A percentile compares a stretch with the other conserved stretches of the same genome.
These are phyloP conservation scores for Bombus waltoni DNA, from an alignment of 1,140 invertebrate genomes.

Conservation along the genomic window DNA sequence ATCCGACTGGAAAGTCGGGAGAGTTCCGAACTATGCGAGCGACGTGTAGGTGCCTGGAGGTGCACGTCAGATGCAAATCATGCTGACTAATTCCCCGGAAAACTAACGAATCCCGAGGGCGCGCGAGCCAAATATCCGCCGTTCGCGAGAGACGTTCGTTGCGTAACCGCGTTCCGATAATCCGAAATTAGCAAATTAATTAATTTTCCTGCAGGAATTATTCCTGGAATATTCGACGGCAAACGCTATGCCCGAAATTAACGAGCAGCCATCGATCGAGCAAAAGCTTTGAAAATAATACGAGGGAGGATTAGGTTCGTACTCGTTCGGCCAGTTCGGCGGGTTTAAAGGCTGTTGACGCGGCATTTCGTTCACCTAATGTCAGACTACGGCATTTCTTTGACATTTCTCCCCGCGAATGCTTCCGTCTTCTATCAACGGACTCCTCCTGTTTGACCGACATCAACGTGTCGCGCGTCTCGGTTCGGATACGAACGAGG, in stretches of 20 bases:
- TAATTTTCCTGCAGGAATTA: constrained; percentile 54
- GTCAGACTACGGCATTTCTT: constrained; percentile 65
- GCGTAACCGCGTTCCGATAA: constrained; percentile 59
- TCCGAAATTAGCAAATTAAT: constrained; percentile 67
- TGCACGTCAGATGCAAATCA: constrained; percentile 82
- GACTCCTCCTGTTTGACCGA: background rate
- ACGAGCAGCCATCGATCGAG: constrained; percentile 20
- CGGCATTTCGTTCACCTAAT: constrained; percentile 66
- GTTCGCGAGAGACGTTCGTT: constrained; percentile 43
- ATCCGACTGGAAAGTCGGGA: constrained; percentile 56
- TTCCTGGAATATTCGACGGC: constrained; percentile 26
- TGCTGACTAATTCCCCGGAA: constrained; percentile 80
- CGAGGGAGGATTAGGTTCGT: too few relatives aligned
- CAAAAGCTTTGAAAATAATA: constrained; percentile 15
- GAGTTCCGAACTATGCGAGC: constrained; percentile 77
- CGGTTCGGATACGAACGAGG: background rate
- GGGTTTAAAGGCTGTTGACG: constrained; percentile 18
- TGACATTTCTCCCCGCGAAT: constrained; percentile 60
- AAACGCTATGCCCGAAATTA: constrained; percentile 13
- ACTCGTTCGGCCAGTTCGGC: background rate
- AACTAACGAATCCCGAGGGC: constrained; percentile 73
- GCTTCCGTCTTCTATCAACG: constrained; percentile 6
- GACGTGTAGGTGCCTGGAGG: constrained; percentile 77
- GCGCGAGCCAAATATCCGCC: constrained; percentile 43
- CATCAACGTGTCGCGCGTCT: background rate